These are phyloP conservation scores for Echinops telfairi DNA, from an alignment of 2,113 vertebrate genomes.

Conservation along the genomic window DNA sequence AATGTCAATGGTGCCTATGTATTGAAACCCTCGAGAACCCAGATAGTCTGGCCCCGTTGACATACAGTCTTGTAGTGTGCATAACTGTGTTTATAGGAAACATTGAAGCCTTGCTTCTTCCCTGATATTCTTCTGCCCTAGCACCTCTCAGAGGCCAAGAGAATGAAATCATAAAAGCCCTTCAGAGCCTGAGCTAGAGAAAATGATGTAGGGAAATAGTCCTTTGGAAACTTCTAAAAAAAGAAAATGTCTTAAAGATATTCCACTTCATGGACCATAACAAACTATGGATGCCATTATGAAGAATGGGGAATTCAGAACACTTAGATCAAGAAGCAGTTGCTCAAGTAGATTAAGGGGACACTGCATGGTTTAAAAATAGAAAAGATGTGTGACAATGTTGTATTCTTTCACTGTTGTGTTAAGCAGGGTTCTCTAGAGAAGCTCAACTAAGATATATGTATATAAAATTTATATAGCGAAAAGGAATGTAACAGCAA, in stretches of 20 bases:
- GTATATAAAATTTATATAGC: too few relatives aligned
- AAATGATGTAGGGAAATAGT: neutral
- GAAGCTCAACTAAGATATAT: too few relatives aligned
- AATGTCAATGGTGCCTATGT: neutral
- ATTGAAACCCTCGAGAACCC: neutral
- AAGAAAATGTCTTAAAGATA: neutral
- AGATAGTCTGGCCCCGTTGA: too few relatives aligned
- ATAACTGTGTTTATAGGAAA: neutral
- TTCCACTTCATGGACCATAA: neutral
- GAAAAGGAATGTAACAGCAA: too few relatives aligned
- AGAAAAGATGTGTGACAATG: neutral
- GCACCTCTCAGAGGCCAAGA: neutral
- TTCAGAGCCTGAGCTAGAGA: neutral
- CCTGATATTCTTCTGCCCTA: neutral
- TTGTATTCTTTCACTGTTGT: neutral
- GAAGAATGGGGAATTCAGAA: neutral
- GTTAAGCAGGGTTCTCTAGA: too few relatives aligned
- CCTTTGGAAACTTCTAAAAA: conserved; percentile 12
- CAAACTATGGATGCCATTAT: neutral
- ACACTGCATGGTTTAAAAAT: neutral
- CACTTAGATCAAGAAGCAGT: neutral
- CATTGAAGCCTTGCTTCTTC: neutral
- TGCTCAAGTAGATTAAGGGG: neutral
- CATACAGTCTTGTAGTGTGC: too few relatives aligned
- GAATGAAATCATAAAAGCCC: neutral